phyloP scores from a whole-genome alignment of 2,113 vertebrate genomes.

The Turnix velox region DNA sequence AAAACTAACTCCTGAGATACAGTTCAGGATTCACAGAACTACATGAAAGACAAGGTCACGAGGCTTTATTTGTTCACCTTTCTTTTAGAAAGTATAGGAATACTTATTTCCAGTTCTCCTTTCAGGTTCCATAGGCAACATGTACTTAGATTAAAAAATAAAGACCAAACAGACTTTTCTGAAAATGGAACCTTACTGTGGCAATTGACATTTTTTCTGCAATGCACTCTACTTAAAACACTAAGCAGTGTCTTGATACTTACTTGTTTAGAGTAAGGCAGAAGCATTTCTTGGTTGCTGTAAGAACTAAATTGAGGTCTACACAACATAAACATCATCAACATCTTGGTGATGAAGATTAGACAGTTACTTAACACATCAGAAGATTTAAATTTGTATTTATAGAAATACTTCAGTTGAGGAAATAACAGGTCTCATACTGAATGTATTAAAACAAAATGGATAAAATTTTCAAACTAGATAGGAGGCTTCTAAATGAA shows the following conservation, averaged over 20 bases:
- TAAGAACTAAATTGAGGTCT: neutral
- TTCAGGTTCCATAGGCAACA: neutral
- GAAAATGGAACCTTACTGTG: neutral
- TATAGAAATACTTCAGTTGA: neutral
- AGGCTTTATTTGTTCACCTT: neutral
- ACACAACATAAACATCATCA: neutral
- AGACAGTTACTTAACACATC: neutral
- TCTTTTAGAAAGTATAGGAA: neutral
- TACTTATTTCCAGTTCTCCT: neutral
- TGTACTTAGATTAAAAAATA: neutral
- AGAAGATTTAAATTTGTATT: neutral
- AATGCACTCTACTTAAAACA: neutral
- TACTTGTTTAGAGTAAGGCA: neutral
- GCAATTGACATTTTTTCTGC: neutral
- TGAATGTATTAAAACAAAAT: neutral
- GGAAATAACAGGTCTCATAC: neutral
- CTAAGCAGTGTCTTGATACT: neutral
- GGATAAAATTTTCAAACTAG: neutral
- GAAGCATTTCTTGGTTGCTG: neutral
- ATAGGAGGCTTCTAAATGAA: neutral
- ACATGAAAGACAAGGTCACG: neutral
- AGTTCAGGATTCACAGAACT: neutral
- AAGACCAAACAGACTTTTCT: neutral
- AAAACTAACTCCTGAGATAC: fast-evolving
- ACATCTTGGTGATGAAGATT: neutral